Percentiles rank a stretch among this genome's conserved stretches.
Conservation (phyloP, 2,888 invertebrate genomes). For the Trichopoda pennipes region DNA sequence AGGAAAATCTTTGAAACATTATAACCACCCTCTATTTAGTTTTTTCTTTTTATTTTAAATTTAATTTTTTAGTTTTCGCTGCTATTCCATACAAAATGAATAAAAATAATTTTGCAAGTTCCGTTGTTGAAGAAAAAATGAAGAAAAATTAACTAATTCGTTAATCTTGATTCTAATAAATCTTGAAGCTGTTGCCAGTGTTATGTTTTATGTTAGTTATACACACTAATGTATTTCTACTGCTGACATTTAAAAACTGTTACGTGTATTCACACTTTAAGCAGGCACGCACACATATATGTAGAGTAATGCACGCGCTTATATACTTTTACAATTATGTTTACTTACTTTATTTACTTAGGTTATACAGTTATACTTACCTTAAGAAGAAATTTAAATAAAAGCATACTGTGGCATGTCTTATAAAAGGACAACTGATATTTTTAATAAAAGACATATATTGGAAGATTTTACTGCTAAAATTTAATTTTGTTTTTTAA, state of each 20-base stretch:
- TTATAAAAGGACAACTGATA: neutral
- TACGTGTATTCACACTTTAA: constrained; percentile 22
- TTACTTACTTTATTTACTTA: neutral
- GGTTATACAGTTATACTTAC: neutral
- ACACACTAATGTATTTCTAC: constrained; percentile 12
- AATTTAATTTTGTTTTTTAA: too few species aligned
- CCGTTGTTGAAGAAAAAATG: constrained; percentile 68
- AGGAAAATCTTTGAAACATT: neutral
- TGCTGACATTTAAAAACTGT: constrained; percentile 46
- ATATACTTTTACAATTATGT: neutral
- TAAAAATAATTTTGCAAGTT: neutral
- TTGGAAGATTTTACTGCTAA: too few species aligned
- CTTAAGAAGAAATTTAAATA: neutral
- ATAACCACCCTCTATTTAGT: neutral
- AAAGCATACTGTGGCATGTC: neutral
- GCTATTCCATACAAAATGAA: neutral
- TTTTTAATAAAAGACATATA: neutral
- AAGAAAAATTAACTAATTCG: constrained; percentile 75
- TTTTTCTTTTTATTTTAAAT: constrained; percentile 12
- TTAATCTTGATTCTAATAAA: constrained; percentile 80
- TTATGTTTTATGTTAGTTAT: constrained; percentile 72
- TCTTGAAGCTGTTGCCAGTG: constrained; percentile 78
- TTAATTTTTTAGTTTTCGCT: constrained; percentile 3
- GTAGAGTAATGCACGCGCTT: neutral
- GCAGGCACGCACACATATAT: neutral